A percentile compares a stretch with the other conserved stretches of the same genome.
These are phyloP conservation scores for Trichonephila clavipes DNA, from an alignment of 1,140 invertebrate genomes.

Conservation along the genomic window DNA sequence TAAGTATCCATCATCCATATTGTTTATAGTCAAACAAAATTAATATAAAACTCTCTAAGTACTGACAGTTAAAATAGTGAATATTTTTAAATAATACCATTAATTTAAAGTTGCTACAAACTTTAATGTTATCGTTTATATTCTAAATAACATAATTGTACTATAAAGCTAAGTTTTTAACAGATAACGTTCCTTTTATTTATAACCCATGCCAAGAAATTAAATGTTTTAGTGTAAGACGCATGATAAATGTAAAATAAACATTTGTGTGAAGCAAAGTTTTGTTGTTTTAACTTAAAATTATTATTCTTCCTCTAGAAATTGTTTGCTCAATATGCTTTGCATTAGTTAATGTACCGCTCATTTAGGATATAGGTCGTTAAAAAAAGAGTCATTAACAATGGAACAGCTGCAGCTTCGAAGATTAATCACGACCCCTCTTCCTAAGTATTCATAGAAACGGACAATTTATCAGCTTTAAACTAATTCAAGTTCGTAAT, in stretches of 20 bases:
- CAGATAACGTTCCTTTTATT: not conserved
- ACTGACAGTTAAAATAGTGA: not conserved
- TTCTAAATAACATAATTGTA: not conserved
- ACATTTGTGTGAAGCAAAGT: not conserved
- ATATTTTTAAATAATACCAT: not conserved
- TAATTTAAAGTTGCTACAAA: not conserved
- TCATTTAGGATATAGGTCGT: conserved; percentile 28
- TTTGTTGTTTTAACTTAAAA: not conserved
- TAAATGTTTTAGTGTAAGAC: not conserved
- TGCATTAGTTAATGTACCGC: conserved; percentile 5
- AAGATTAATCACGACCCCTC: not conserved
- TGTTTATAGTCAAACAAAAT: not conserved
- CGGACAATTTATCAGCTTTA: conserved; percentile 38
- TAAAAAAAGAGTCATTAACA: conserved; percentile 39
- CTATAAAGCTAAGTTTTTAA: not conserved
- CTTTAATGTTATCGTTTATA: not conserved
- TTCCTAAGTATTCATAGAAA: conserved; percentile 20
- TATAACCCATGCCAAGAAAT: not conserved
- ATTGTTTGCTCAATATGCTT: conserved; percentile 15
- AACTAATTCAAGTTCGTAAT: not conserved
- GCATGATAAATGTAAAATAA: conserved; percentile 2
- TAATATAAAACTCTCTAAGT: not conserved
- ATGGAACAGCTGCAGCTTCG: not conserved
- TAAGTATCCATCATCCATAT: not conserved
- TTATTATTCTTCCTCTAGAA: not conserved